Conservation (phyloP, 2,113 vertebrate species). For the Tyto alba region DNA sequence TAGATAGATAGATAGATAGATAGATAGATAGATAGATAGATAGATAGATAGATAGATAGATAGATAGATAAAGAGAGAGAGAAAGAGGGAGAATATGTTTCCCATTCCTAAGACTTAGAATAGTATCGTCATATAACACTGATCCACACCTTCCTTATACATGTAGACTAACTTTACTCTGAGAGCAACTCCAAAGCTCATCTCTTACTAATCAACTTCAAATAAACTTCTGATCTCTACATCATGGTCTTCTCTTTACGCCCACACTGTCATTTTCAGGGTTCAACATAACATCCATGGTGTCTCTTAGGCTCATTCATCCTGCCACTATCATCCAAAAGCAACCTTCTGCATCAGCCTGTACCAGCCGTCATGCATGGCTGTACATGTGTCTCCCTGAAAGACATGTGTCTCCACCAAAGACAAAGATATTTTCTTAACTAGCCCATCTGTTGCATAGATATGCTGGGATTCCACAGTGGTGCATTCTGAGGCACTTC, state of each 20-base stretch:
- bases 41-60: no score
- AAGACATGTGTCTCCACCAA: not conserved
- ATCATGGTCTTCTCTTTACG: not conserved
- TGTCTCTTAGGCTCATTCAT: not conserved
- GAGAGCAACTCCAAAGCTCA: not conserved
- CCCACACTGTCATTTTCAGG: not conserved
- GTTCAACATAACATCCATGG: rapidly evolving
- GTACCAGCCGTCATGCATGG: not conserved
- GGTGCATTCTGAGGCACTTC: not conserved
- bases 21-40: no score
- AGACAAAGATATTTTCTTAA: not conserved
- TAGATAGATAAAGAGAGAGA: no score
- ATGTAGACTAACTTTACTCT: not conserved
- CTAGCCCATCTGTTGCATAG: not conserved
- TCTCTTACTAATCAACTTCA: not conserved
- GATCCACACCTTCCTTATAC: not conserved
- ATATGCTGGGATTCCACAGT: not conserved
- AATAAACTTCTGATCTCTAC: not conserved
- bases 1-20: no score
- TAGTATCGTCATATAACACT: not conserved
- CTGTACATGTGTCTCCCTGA: not conserved
- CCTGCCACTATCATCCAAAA: not conserved
- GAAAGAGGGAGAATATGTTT: no score
- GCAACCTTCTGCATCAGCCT: not conserved
- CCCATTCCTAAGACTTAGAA: not conserved